Evolutionary conservation across 2,888 invertebrate genomes (phyloP).

Genomic region (Pecten maximus): DNA sequence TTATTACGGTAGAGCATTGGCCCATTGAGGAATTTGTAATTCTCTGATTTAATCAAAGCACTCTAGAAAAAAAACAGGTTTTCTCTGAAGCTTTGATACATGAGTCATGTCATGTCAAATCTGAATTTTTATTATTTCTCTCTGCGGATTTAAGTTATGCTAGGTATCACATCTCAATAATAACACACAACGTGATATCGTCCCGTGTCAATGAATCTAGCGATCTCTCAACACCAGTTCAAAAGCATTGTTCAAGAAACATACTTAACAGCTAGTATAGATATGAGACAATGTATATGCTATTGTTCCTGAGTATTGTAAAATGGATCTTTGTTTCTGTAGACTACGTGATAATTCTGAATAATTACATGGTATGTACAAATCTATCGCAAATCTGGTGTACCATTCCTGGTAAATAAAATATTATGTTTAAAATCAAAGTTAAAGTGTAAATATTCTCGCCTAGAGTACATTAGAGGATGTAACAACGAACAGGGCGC

Average conservation of each 20-base stretch:
- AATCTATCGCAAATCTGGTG: neutral
- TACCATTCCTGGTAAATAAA: neutral
- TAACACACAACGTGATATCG: neutral
- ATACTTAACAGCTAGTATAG: neutral
- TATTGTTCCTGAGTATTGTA: neutral
- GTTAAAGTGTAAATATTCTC: no score
- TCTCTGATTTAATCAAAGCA: neutral
- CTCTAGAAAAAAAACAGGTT: neutral
- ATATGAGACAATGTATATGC: neutral
- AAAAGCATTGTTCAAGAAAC: neutral
- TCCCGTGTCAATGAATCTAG: neutral
- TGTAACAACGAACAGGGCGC: no score
- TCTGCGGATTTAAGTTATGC: neutral
- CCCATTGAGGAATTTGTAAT: neutral
- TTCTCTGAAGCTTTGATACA: slow-evolving; percentile 14
- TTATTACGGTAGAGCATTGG: neutral
- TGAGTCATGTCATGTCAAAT: neutral
- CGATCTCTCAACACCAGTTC: neutral
- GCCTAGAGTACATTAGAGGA: no score
- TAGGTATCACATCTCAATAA: neutral
- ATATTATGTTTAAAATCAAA: neutral
- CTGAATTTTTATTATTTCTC: neutral
- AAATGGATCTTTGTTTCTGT: neutral
- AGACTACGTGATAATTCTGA: neutral
- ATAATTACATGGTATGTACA: neutral